Evolutionary conservation across 2,888 invertebrate species (phyloP).

Genomic region (Drosophila aldrichi): DNA sequence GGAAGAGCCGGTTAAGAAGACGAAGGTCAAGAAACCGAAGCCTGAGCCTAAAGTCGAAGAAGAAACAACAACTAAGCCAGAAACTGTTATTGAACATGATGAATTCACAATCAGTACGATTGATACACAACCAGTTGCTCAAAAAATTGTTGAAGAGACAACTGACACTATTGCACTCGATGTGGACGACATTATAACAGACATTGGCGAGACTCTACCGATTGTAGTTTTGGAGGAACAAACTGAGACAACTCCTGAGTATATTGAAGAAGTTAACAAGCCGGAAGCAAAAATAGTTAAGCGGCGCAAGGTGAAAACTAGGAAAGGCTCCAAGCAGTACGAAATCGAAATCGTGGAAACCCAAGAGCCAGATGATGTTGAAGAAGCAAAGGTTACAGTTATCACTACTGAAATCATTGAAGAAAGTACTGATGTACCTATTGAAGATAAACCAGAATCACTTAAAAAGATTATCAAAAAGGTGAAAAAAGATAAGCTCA

Average conservation of each 20-base stretch:
- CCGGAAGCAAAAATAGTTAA: slow-evolving; percentile 82
- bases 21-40: slow-evolving; percentile 59
- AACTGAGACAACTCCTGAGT: slow-evolving; percentile 20
- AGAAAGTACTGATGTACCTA: slow-evolving; percentile 58
- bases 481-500: slow-evolving; percentile 72
- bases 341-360: slow-evolving; percentile 86
- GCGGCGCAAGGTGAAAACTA: slow-evolving; percentile 86
- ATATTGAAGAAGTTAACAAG: slow-evolving; percentile 66
- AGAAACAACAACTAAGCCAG: slow-evolving; percentile 36
- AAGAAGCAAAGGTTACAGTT: slow-evolving; percentile 83
- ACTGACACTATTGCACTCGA: slow-evolving; percentile 18
- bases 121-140: slow-evolving; percentile 41
- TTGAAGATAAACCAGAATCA: slow-evolving; percentile 75
- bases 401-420: slow-evolving; percentile 80
- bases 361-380: slow-evolving; percentile 80
- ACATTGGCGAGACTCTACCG: slow-evolving; percentile 60
- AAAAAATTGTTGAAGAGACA: slow-evolving; percentile 28
- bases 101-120: slow-evolving; percentile 53
- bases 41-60: slow-evolving; percentile 32
- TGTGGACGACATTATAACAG: slow-evolving; percentile 57
- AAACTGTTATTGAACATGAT: slow-evolving; percentile 40
- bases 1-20: slow-evolving; percentile 66
- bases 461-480: slow-evolving; percentile 73
- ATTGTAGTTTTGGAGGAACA: slow-evolving; percentile 48
- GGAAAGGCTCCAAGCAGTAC: slow-evolving; percentile 85